Conservation (phyloP, 2,113 vertebrate species). For the Tamias sibiricus region DNA sequence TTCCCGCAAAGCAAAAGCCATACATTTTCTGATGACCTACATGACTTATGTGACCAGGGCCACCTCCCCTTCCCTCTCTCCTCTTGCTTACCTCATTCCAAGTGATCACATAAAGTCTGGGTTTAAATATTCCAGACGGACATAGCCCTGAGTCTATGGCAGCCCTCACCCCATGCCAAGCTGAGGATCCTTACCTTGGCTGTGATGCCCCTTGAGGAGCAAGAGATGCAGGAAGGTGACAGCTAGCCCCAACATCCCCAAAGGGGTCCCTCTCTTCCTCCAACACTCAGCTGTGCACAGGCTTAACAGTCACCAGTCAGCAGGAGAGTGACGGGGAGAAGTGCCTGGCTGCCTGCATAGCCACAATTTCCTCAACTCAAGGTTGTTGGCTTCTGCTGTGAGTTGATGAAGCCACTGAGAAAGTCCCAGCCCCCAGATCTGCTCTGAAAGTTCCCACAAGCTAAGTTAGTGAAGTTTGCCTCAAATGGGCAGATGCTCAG, state of each 20-base stretch:
- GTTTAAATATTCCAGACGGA: neutral
- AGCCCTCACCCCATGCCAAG: neutral
- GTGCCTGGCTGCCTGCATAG: neutral
- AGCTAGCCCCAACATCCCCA: conserved; percentile 42
- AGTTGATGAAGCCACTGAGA: neutral
- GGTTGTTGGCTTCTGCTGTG: conserved; percentile 33
- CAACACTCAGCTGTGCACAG: neutral
- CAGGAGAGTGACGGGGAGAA: neutral
- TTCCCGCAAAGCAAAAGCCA: neutral
- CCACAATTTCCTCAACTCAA: conserved; percentile 75
- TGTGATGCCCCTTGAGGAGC: neutral
- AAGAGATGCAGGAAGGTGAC: neutral
- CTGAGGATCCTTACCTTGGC: conserved; percentile 67
- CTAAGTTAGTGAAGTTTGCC: neutral
- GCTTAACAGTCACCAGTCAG: neutral
- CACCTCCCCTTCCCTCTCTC: neutral
- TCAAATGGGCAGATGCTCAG: conserved; percentile 39
- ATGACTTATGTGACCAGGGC: neutral
- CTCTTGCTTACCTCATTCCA: neutral
- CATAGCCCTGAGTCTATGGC: neutral
- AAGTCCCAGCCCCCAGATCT: conserved; percentile 15
- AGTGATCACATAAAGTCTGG: neutral
- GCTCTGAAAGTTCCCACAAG: conserved; percentile 1
- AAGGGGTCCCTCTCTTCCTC: neutral
- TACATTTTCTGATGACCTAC: fast-evolving